Evolutionary conservation across 2,113 vertebrate genomes (phyloP).

Genomic region (Macquaria australasica): DNA sequence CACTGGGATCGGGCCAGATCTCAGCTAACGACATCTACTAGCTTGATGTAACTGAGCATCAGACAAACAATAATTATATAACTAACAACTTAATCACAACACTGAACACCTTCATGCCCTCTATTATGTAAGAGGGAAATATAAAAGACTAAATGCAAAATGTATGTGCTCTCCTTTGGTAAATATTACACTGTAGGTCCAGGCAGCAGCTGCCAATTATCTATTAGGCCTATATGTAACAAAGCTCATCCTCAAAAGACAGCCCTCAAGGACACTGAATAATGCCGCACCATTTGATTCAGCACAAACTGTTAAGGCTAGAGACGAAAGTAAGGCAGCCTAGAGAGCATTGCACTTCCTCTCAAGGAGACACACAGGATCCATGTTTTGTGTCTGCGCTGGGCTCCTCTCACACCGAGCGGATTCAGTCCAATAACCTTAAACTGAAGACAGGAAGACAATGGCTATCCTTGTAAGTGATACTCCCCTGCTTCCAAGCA

Average conservation of each 20-base stretch:
- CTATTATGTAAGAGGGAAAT: slow-evolving; percentile 24
- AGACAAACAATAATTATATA: slow-evolving; percentile 66
- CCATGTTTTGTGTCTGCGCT: slow-evolving; percentile 45
- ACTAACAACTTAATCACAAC: slow-evolving; percentile 30
- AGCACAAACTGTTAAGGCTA: slow-evolving; percentile 3
- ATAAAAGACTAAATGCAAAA: slow-evolving; percentile 9
- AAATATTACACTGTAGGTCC: background rate
- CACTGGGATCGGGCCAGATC: slow-evolving; percentile 35
- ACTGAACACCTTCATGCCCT: slow-evolving; percentile 2
- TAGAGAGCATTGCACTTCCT: slow-evolving; percentile 35
- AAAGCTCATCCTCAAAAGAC: slow-evolving; percentile 27
- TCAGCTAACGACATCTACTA: slow-evolving; percentile 23
- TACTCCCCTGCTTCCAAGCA: slow-evolving; percentile 41
- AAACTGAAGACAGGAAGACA: slow-evolving; percentile 70
- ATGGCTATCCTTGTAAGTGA: slow-evolving; percentile 71
- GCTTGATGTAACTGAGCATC: slow-evolving; percentile 36
- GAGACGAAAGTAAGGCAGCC: background rate
- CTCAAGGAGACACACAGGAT: slow-evolving; percentile 35
- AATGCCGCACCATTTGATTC: slow-evolving; percentile 24
- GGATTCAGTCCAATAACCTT: slow-evolving; percentile 66
- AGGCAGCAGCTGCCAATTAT: slow-evolving; percentile 2
- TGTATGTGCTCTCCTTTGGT: background rate
- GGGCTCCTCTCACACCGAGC: slow-evolving; percentile 39
- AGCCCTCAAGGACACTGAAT: slow-evolving; percentile 53
- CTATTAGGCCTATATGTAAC: background rate